Base-by-base conservation (phyloP, 1,140 invertebrate genomes). In the Leptoteleia sp. region DNA sequence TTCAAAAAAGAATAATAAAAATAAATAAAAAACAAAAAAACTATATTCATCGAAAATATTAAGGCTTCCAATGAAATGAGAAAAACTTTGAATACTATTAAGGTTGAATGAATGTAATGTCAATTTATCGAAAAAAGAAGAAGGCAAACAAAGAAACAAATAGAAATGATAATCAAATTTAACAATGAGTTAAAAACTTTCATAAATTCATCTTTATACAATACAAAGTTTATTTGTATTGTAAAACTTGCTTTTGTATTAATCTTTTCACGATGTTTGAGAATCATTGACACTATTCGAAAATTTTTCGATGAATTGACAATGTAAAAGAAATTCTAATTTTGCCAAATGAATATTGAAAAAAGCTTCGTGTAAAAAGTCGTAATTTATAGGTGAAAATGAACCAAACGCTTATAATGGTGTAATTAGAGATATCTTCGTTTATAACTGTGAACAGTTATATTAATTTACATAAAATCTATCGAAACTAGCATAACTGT, bases 101-200 rank as follows among this genome's bases (percentile, higher is more conserved):
- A 72, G 38, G 15, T 9, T 11, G 35, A 52, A 54, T 43, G 19
- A 50, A 52, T 70, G 54, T 55, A 68, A 40, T 4, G 64, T 59
- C 54, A 70, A 50, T 70, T 70, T 70, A 70, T 59, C 54, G 65
- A 59, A 70, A 70, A 12, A 27, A 55, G 13, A 48, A n/a, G n/a
- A n/a, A n/a, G 7, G 17, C 12, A 6, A 13, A 45, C n/a, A 16
- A 33, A 33, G 11, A 59, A 57, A 1, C 19, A 17, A n/a, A n/a
- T n/a, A n/a, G n/a, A n/a, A n/a, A 25, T 25, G 22, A 19, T 6
- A 3, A 47, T 37, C 17, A 59, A 31, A 12, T 25, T 45, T 27
- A 12, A 15, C 12, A 16, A 15, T 13, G 40, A 42, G n/a, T 42
- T 29, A 13, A 47, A 13, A 15, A 29, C 27, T 29, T 29, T 5